A percentile compares a stretch with the other conserved stretches of the same genome.
Conservation (phyloP, 2,888 invertebrate species). For the Sclerodermus sp. region DNA sequence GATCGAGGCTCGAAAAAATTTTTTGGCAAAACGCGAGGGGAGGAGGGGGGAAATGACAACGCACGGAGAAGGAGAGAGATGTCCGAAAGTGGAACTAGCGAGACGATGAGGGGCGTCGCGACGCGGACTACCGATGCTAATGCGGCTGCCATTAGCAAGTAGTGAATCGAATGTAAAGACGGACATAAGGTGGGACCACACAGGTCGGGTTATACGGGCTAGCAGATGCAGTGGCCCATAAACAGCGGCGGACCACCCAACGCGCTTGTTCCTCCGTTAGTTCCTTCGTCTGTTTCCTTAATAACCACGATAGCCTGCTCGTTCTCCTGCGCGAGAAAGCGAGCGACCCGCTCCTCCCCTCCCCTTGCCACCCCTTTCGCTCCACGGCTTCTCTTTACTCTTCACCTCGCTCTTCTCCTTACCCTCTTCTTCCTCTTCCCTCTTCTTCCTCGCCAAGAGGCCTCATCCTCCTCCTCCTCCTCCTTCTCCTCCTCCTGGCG, state of each 20-base stretch:
- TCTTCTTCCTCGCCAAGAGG: no score
- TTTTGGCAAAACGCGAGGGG: neutral
- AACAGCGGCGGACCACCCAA: constrained; percentile 56
- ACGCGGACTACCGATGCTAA: constrained; percentile 37
- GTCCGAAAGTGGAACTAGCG: neutral
- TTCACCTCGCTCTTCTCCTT: neutral
- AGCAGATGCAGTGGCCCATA: constrained; percentile 54
- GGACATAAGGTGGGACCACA: constrained; percentile 51
- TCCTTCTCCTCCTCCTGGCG: no score
- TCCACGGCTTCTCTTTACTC: constrained; percentile 7
- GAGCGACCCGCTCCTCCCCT: neutral
- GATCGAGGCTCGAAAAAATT: neutral
- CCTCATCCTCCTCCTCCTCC: neutral
- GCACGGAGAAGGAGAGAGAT: no score
- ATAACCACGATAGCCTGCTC: constrained; percentile 47
- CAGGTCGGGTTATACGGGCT: constrained; percentile 49
- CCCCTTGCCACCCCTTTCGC: constrained; percentile 5
- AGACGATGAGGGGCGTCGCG: neutral
- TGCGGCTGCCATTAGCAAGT: constrained; percentile 50
- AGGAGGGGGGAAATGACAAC: neutral
- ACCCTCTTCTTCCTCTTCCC: neutral
- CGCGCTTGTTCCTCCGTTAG: constrained; percentile 38
- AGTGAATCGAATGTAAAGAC: constrained; percentile 53
- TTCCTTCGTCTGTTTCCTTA: constrained; percentile 50
- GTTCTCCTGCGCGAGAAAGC: constrained; percentile 22